Percentiles rank a stretch among this genome's conserved stretches.
Evolutionary conservation across 2,888 invertebrate species (phyloP).

Genomic region (Pyralis farinalis): DNA sequence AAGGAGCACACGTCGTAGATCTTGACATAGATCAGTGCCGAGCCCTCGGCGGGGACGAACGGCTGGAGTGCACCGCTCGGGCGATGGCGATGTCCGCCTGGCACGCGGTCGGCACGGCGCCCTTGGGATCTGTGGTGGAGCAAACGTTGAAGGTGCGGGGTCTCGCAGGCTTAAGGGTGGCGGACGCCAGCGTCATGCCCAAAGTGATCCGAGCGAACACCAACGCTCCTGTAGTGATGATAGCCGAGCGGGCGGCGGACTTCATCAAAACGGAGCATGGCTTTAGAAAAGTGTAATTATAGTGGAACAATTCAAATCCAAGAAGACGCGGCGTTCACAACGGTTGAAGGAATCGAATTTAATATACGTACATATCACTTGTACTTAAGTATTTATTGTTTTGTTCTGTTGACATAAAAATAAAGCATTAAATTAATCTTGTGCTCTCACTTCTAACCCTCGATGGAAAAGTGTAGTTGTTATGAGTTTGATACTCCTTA

Average conservation of each 20-base stretch:
- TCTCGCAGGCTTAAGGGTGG: constrained; percentile 45
- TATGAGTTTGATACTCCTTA: too few species aligned
- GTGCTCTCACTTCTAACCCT: too few species aligned
- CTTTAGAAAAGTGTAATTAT: too few species aligned
- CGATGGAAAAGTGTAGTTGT: too few species aligned
- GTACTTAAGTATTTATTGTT: too few species aligned
- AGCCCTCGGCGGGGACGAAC: constrained; percentile 36
- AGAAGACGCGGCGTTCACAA: too few species aligned
- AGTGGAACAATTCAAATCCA: neutral
- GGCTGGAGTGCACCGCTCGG: constrained; percentile 62
- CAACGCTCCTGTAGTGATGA: constrained; percentile 63
- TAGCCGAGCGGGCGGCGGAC: constrained; percentile 58
- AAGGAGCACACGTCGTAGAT: constrained; percentile 42
- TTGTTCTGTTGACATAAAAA: too few species aligned
- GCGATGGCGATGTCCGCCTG: constrained; percentile 55
- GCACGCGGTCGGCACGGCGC: constrained; percentile 63
- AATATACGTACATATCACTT: too few species aligned
- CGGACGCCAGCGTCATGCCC: constrained; percentile 63
- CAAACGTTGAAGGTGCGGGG: constrained; percentile 40
- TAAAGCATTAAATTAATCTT: too few species aligned
- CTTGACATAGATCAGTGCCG: constrained; percentile 39
- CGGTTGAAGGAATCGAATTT: too few species aligned
- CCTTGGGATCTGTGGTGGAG: constrained; percentile 57
- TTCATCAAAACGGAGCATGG: constrained; percentile 39
- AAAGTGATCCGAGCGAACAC: constrained; percentile 56